Evolutionary conservation across 1,140 invertebrate species (phyloP).

Genomic region (Microvelia longipes): DNA sequence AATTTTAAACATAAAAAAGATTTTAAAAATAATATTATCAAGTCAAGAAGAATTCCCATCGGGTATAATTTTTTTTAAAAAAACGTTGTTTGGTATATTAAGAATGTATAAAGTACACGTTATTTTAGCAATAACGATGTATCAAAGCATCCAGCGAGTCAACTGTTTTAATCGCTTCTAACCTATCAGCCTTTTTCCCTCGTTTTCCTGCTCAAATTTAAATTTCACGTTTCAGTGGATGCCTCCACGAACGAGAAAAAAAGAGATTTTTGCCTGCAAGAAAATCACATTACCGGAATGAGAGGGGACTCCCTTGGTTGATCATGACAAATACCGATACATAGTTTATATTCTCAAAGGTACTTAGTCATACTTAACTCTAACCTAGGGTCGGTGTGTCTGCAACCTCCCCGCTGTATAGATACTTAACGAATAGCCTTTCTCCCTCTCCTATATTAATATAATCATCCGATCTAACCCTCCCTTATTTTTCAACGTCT

Average conservation of each 20-base stretch:
- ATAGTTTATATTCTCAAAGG: conserved; percentile 3
- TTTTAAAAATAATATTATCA: too few species aligned
- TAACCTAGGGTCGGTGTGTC: background rate
- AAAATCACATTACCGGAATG: conserved; percentile 2
- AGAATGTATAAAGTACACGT: background rate
- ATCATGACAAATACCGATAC: conserved; percentile 5
- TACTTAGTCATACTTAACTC: conserved; percentile 2
- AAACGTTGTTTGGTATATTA: too few species aligned
- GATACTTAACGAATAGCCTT: conserved; percentile 3
- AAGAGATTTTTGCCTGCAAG: background rate
- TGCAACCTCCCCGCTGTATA: background rate
- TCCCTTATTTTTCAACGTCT: conserved; percentile 4
- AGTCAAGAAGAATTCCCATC: too few species aligned
- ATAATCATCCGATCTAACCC: background rate
- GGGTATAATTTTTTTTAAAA: too few species aligned
- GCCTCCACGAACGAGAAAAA: background rate
- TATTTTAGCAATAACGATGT: background rate
- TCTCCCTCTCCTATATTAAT: conserved; percentile 3
- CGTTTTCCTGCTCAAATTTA: background rate
- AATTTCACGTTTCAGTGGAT: conserved; percentile 1
- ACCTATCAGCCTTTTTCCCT: background rate
- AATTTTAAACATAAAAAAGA: too few species aligned
- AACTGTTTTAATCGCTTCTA: background rate
- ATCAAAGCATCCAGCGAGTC: background rate
- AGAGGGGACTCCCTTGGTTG: background rate